Evolutionary conservation across 2,888 invertebrate genomes (phyloP), one percentile per base, ranked within the genome.

Genomic region (Stegophylla sp.): DNA sequence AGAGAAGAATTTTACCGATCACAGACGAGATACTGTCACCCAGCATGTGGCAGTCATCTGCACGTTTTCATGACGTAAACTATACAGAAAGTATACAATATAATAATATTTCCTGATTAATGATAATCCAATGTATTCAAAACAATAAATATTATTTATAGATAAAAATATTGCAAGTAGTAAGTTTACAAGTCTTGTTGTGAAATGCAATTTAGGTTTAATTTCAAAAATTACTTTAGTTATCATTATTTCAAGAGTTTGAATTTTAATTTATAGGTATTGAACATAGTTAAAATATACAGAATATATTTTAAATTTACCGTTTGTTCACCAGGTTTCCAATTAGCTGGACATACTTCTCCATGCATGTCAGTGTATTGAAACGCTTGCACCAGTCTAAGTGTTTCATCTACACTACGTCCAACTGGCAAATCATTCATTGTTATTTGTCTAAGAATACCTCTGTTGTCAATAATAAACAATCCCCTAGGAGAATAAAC

Each of bases 341-440:
- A 97, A 53, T 94, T 95, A 84, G 96, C 95, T 28, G 97, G 97
- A 86, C 97, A 97, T 0, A 97, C 97, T 89, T 97, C 97, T 20
- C 96, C 97, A 85, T 95, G 94, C 43, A 91, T 90, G 86, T 96
- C 95, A 0, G 95, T 95, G 85, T 94, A 97, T 86, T 97, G 95
- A 88, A 97, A 97, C 81, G 97, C 97, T 89, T 97, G 97, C 0
- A 97, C 95, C 76, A 97, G 88, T 85, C 97, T 89, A 73, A 97
- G 87, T 1, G 97, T 97, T 88, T 97, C 97, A 87, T 97, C 97
- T 3, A 97, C 97, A 82, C 94, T 95, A 82, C 97, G 89, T 0
- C 95, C 95, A 13, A 96, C 95, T 0, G 97, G 97, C 83, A 97
- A 89, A 88, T 97, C 97, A 87, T 97, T 97, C 95, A 97, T 96